These are phyloP conservation scores for Labeo calbasu DNA, from an alignment of 2,797 vertebrate genomes.

Conservation along the genomic window DNA sequence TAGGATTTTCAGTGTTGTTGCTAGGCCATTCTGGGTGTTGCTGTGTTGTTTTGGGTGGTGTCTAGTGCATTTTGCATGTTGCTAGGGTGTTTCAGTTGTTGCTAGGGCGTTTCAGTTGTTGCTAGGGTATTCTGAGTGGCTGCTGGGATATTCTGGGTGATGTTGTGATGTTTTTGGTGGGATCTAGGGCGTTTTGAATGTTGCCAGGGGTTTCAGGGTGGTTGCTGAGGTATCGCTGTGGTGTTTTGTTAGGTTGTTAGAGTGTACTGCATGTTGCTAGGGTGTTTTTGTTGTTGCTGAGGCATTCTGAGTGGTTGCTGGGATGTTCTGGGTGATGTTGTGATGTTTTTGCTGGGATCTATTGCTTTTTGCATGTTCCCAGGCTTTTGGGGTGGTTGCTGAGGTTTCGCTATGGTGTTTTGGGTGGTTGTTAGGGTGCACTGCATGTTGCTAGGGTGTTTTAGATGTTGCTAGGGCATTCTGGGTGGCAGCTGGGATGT, in stretches of 20 bases:
- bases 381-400: not conserved
- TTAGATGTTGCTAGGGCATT: not conserved
- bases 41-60: not conserved
- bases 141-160: not conserved
- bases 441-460: not conserved
- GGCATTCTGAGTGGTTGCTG: not conserved
- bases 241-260: too few relatives aligned
- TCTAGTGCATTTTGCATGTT: too few relatives aligned
- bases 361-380: not conserved
- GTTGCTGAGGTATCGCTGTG: too few relatives aligned
- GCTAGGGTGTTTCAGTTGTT: not conserved
- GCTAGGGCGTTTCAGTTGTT: not conserved
- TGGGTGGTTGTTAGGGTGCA: not conserved
- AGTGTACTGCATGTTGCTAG: not conserved
- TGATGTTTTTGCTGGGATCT: too few relatives aligned
- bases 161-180: too few relatives aligned
- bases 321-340: not conserved
- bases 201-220: not conserved
- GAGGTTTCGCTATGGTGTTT: not conserved
- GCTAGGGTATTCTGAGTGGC: not conserved
- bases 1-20: not conserved
- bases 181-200: not conserved
- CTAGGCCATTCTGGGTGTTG: not conserved
- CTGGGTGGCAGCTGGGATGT: not conserved
- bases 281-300: not conserved